phyloP scores from a whole-genome alignment of 1,140 invertebrate genomes.

The Melanaphis sacchari region DNA sequence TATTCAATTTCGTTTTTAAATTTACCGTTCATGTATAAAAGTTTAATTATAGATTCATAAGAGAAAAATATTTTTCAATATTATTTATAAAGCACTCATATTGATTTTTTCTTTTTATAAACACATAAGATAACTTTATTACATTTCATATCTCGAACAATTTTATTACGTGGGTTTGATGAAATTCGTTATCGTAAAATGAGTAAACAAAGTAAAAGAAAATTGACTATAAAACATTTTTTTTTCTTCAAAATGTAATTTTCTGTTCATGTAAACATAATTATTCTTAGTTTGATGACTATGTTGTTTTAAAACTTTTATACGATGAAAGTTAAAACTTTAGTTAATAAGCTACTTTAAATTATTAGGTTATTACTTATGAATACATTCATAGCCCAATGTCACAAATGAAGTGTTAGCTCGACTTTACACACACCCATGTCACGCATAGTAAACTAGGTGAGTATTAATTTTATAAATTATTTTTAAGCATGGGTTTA shows the following conservation, averaged over 20 bases:
- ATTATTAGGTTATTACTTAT: not conserved
- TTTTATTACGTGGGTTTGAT: not conserved
- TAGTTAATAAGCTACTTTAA: too few relatives aligned
- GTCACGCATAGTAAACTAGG: not conserved
- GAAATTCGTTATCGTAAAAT: not conserved
- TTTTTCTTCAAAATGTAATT: too few relatives aligned
- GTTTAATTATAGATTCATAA: not conserved
- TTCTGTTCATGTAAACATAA: too few relatives aligned
- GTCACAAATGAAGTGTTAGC: not conserved
- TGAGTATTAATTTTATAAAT: not conserved
- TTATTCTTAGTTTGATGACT: too few relatives aligned
- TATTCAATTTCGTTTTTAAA: not conserved
- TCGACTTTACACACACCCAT: too few relatives aligned
- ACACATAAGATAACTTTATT: not conserved
- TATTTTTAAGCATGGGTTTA: not conserved
- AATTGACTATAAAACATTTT: not conserved
- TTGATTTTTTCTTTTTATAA: not conserved
- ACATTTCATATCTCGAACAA: not conserved
- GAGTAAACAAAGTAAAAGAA: not conserved
- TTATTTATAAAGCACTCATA: not conserved
- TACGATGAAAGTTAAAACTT: not conserved
- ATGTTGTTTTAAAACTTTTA: too few relatives aligned
- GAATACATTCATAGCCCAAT: not conserved
- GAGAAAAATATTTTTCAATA: not conserved
- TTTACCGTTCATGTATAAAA: not conserved